A percentile compares a stretch with the other conserved stretches of the same genome.
These are phyloP conservation scores for Drosophila seguyi DNA, from an alignment of 1,140 invertebrate species.

Conservation along the genomic window DNA sequence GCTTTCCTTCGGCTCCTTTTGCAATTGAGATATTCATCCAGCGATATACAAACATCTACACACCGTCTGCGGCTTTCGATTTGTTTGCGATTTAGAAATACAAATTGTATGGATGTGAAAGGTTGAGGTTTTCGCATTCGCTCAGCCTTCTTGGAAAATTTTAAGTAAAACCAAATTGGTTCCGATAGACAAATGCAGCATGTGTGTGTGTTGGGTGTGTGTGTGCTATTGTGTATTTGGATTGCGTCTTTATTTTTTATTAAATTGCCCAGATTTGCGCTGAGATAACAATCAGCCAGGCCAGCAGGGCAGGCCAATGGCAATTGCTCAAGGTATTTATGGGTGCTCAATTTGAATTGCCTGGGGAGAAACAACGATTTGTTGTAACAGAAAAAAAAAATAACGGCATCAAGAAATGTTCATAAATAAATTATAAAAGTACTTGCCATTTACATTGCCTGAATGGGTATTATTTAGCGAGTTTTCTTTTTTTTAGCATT, in stretches of 20 bases:
- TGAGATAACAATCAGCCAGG: conserved; percentile 50
- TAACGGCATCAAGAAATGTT: conserved; percentile 8
- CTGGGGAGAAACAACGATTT: conserved; percentile 10
- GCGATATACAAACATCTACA: conserved; percentile 21
- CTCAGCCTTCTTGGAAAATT: conserved; percentile 35
- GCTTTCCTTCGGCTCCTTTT: conserved; percentile 7
- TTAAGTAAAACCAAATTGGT: conserved; percentile 61
- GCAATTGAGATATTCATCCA: conserved; percentile 38
- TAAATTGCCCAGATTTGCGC: conserved; percentile 71
- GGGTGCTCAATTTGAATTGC: conserved; percentile 37
- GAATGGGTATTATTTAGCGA: conserved; percentile 20
- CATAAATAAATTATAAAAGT: conserved; percentile 45
- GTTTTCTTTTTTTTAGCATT: background rate
- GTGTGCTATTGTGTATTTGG: background rate
- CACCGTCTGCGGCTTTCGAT: conserved; percentile 53
- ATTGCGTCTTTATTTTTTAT: conserved; percentile 64
- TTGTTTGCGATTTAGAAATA: conserved; percentile 62
- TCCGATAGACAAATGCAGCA: conserved; percentile 46
- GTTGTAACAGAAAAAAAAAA: conserved; percentile 4
- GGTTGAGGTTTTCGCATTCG: conserved; percentile 22
- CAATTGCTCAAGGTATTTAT: conserved; percentile 44
- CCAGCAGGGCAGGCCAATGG: conserved; percentile 4
- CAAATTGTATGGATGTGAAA: conserved; percentile 43
- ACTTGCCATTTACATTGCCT: conserved; percentile 27
- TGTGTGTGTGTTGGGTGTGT: conserved; percentile 10